Evolutionary conservation across 2,113 vertebrate species (phyloP).

Genomic region (Ameiurus melas): DNA sequence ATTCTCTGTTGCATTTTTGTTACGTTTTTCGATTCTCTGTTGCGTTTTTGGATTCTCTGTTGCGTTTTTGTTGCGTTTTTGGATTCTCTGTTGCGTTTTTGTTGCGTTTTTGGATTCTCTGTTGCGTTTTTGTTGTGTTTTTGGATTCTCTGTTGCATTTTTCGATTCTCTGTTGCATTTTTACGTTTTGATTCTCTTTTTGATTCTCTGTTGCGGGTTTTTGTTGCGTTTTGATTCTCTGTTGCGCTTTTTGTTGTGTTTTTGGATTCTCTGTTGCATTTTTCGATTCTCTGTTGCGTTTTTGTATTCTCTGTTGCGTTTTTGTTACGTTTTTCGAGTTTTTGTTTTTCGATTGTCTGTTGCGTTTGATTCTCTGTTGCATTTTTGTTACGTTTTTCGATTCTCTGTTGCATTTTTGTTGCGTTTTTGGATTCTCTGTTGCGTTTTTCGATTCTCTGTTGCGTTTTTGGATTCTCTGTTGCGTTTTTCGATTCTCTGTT

Average conservation of each 20-base stretch:
- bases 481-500: neutral
- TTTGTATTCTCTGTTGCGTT: too few relatives aligned
- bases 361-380: neutral
- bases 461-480: too few relatives aligned
- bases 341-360: neutral
- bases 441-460: neutral
- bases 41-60: neutral
- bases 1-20: neutral
- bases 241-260: too few relatives aligned
- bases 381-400: neutral
- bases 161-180: too few relatives aligned
- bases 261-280: too few relatives aligned
- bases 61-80: neutral
- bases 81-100: neutral
- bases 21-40: neutral
- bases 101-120: neutral
- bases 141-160: too few relatives aligned
- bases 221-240: too few relatives aligned
- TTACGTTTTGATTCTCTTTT: too few relatives aligned
- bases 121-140: neutral
- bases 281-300: too few relatives aligned
- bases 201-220: too few relatives aligned
- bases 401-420: neutral
- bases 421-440: neutral
- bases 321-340: neutral